Evolutionary conservation across 64 coral and sea anemone species (phyloP), one percentile per base, ranked within the genome.

Genomic region (Astreopora myriophthalma): DNA sequence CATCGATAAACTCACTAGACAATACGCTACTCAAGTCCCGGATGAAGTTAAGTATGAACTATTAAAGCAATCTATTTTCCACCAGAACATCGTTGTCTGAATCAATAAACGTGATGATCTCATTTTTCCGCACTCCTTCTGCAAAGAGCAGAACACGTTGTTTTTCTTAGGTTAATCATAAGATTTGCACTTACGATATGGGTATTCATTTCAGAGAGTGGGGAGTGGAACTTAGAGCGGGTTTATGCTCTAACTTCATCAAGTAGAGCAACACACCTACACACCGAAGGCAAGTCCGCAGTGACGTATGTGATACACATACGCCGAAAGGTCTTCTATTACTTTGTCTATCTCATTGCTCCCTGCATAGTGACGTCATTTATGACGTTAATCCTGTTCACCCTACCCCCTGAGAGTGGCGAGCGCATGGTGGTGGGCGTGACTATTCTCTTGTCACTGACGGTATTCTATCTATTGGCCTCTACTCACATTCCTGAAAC

Each of bases 341-440:
- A 95, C 68, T 95, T 98, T 25, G 81, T 91, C 52, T 98, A 95
- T 82, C 90, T 98, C n/a, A 92, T 98, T 37, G 31, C 90, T 5
- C 96, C 96, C 0, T 98, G 96, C 34, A 75, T 98, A 80, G 73
- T 98, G 49, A 94, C 89, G 40, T 95, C 96, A 30, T 44, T 95
- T 31, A 79, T 98, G 33, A 92, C 93, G 6, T 38, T 90, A 9
- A 61, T 98, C 20, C 48, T 98, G 19, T 98, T 98, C 58, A 87
- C 85, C n/a, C 82, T 98, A 6, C 96, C 93, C 14, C 93, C 96
- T 80, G 96, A 92, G 48, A 95, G 96, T 91, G 96, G 96, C 17
- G 96, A 98, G 40, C 81, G 94, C 0, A 98, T 98, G 96, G 96
- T 98, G 20, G 94, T 98, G 46, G 96, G 96, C 11, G 94, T 95